Base-by-base conservation (phyloP, 2,113 vertebrate genomes). In the Haemorhous mexicanus region DNA sequence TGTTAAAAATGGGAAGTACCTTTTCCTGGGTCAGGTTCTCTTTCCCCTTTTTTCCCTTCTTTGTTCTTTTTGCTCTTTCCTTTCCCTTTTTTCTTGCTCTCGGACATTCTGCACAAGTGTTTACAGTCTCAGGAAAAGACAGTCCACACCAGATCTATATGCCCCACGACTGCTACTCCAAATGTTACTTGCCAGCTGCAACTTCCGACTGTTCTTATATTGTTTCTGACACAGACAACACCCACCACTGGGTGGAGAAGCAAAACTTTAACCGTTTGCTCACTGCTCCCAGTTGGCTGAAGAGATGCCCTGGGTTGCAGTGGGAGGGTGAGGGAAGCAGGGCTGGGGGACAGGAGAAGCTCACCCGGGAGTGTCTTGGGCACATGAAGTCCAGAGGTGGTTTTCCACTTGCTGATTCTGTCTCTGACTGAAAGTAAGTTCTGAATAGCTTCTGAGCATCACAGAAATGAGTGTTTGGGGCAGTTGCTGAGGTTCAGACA, bases 61-160 rank as follows among this genome's bases (percentile, higher is more conserved):
- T 97, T 97, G 94, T 97, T 97, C 96, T 98, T 98, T 97, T 97
- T 98, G 96, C 96, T 96, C 43, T 97, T 98, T 93, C 97, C 97
- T 95, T 97, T 98, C 96, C 97, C 97, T 90, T 96, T 98, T 96
- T 96, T 98, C 94, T 97, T 97, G 97, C 30, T 95, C 96, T 98
- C 97, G 26, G 98, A 96, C 98, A 98, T 98, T 93, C 96, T 98
- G 97, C 87, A 91, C 90, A 43, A 96, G 84, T 95, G 95, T 94
- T 97, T 96, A 96, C 86, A 94, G 95, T 92, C 93, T 96, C 93
- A 43, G 88, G 82, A 96, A 95, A 96, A 91, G 92, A 82, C 79
- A 95, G 82, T 93, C 92, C 95, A 96, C 95, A 91, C 91, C 89
- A 97, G 93, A 94, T 87, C 92, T 94, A 96, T 96, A 96, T 96